Evolutionary conservation across 2,797 vertebrate species (phyloP).

Genomic region (Thalassophryne amazonica): DNA sequence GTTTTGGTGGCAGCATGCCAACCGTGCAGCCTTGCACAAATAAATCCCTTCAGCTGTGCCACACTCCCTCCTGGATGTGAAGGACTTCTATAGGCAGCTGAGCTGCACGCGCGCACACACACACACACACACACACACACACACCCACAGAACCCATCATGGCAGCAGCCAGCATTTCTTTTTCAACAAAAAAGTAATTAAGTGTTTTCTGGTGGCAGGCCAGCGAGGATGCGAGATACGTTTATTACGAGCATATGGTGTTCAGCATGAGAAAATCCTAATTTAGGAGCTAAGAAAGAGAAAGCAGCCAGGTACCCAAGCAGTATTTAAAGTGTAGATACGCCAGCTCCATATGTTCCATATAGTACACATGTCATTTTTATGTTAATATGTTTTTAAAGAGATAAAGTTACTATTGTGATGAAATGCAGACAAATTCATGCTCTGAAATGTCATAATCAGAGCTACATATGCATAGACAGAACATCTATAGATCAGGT

Average conservation of each 20-base stretch:
- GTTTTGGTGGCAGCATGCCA: neutral
- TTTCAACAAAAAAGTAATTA: constrained; percentile 13
- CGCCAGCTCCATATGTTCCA: constrained; percentile 21
- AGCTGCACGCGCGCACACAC: neutral
- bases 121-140: neutral
- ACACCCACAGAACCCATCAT: neutral
- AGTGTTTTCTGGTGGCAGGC: neutral
- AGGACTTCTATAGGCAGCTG: neutral
- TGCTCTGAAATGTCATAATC: no score
- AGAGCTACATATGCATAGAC: no score
- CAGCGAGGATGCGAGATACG: neutral
- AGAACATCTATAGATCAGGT: no score
- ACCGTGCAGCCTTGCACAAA: neutral
- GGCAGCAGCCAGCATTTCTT: neutral
- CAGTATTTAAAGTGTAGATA: neutral
- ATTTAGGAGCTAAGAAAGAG: constrained; percentile 11
- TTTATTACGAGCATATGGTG: constrained; percentile 17
- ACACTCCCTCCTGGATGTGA: neutral
- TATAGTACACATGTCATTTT: constrained; percentile 10
- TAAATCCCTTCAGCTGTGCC: neutral
- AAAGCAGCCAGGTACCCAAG: neutral
- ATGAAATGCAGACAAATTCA: no score
- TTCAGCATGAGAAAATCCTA: constrained; percentile 9
- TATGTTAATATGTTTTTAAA: neutral
- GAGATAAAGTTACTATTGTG: neutral